Evolutionary conservation across 2,113 vertebrate genomes (phyloP), one percentile per base, ranked within the genome.

Genomic region (Triplophysa siluroides): DNA sequence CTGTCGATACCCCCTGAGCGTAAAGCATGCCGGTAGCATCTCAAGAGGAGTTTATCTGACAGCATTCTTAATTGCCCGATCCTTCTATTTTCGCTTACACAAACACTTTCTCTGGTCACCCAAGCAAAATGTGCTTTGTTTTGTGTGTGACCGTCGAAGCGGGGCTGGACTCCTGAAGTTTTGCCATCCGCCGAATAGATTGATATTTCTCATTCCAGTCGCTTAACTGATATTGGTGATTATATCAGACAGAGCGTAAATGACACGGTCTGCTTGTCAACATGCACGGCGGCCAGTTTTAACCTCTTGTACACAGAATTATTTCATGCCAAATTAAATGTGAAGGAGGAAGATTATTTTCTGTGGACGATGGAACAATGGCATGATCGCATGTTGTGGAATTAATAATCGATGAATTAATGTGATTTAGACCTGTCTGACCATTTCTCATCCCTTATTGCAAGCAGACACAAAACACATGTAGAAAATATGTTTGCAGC

Each of bases 321-420:
- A 77, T 77, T 65, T 65, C 74, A 77, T 54, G 74, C 61, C 45
- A 88, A 87, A 90, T 90, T 88, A 90, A 80, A 81, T 88, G 84
- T 86, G 88, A 88, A 78, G 85, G 76, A 72, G 75, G 82, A 83
- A 33, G 78, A 78, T 79, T 29, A 33, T 23, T 63, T 66, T 63
- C 58, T 64, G 54, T 24, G 73, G 3, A 23, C 47, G n/a, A 61
- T 38, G 23, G 70, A 65, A 64, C 61, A 77, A 54, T 54, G 62
- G 26, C 74, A 77, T 16, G 18, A 52, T 76, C 41, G 33, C 26
- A 33, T 52, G 43, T 4, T 52, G 7, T 54, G 45, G 62, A 77
- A 77, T 77, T 77, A 52, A 65, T 65, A 26, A 65, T 77, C 12
- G 26, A 77, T 65, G 65, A 19, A 38, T 47, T 76, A 76, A 50